phyloP scores from a whole-genome alignment of 2,113 vertebrate genomes.

The Elephas maximus region DNA sequence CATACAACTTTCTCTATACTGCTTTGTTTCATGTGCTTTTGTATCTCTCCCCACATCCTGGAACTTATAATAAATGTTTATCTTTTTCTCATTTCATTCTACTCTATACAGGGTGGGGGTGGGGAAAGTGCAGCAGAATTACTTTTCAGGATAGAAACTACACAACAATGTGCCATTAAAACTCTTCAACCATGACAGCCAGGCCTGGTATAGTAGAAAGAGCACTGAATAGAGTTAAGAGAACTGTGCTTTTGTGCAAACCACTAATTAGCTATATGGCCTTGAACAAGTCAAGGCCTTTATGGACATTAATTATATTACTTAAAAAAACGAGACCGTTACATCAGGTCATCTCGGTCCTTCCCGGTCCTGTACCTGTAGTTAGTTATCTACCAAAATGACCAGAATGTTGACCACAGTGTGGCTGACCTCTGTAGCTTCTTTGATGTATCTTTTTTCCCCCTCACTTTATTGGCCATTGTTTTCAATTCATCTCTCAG shows the following conservation, averaged over 20 bases:
- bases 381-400: not conserved
- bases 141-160: constrained; percentile 6
- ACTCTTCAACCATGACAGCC: not conserved
- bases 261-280: not conserved
- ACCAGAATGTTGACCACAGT: not conserved
- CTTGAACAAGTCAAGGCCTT: not conserved
- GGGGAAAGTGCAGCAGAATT: not conserved
- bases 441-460: not conserved
- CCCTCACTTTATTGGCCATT: not conserved
- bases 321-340: not conserved
- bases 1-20: not conserved
- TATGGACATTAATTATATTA: not conserved
- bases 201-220: not conserved
- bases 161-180: not conserved
- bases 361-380: not conserved
- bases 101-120: not conserved
- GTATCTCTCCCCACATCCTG: not conserved
- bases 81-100: not conserved
- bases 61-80: not conserved
- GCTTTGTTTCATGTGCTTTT: not conserved
- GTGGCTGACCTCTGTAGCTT: not conserved
- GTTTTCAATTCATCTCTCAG: not conserved
- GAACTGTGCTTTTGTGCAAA: not conserved
- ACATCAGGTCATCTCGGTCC: not conserved
- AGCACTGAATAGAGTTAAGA: not conserved